phyloP scores from a whole-genome alignment of 2,113 vertebrate genomes.

The Mastomys coucha region DNA sequence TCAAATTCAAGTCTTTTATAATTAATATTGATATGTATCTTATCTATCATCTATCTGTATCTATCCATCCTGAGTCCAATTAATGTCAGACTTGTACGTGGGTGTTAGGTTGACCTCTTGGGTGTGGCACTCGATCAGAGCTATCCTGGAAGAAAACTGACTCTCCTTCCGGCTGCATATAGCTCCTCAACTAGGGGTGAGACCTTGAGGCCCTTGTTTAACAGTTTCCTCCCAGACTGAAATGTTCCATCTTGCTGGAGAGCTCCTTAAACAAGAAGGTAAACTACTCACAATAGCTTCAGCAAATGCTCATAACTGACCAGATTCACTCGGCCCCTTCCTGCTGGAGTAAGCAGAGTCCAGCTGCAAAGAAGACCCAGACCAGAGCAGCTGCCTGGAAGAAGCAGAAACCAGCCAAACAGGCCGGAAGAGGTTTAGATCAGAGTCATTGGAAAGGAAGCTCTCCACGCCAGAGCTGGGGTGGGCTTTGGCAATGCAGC shows the following conservation, averaged over 20 bases:
- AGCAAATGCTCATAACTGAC: background rate
- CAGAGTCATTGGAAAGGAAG: background rate
- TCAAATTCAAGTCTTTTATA: background rate
- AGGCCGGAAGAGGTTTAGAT: background rate
- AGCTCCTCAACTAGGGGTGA: background rate
- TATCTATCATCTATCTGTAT: background rate
- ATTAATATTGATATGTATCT: background rate
- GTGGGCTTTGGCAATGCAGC: background rate
- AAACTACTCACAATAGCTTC: background rate
- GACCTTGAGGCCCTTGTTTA: background rate
- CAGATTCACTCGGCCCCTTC: background rate
- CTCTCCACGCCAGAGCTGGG: too few relatives aligned
- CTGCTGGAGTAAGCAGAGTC: background rate
- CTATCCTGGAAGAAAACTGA: background rate
- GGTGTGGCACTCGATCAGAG: background rate
- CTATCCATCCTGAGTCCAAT: background rate
- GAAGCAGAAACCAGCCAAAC: background rate
- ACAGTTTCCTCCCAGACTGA: background rate
- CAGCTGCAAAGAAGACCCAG: background rate
- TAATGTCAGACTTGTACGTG: background rate
- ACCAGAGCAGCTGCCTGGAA: background rate
- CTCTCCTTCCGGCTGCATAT: background rate
- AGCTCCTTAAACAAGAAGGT: background rate
- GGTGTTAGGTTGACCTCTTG: too few relatives aligned
- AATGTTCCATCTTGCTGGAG: background rate